Base-by-base conservation (phyloP, 2,797 vertebrate species). In the Yasuhikotakia modesta region DNA sequence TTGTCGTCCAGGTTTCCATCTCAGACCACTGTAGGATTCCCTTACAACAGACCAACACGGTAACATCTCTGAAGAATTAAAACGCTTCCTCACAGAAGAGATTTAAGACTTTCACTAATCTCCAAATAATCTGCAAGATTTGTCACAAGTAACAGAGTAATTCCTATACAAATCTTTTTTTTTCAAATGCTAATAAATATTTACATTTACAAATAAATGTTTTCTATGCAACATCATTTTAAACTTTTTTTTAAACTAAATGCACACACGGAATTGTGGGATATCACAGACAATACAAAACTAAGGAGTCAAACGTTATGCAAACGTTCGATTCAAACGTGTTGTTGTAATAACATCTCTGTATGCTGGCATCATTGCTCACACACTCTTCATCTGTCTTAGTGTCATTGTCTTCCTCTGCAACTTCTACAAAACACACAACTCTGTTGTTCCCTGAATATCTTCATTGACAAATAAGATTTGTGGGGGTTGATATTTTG, bases 51-150 rank as follows among this genome's bases (percentile, higher is more conserved):
- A 79, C 67, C 19, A 50, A 22, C 2, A 72, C 4, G 2, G 80
- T 58, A 82, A 86, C 80, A 72, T 73, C 66, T 57, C 57, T 17
- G 82, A 78, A 83, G 17, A 53, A 64, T 63, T 32, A 60, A 69
- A 35, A 14, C 16, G 22, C 10, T 65, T 43, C 39, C 12, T 66
- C 61, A 12, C 6, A 64, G 32, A 19, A 53, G 57, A 12, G 27
- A 27, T 27, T 27, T 27, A 27, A 27, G 27, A 27, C 27, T 27
- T 27, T 43, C 39, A 2, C 39, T 43, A 43, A 11, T 43, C 27
- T 4, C 27, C 27, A 27, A 27, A 27, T 27, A 10, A 43, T 43
- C 8, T 43, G 39, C 39, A 43, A 43, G 39, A 43, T 43, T 43
- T 43, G 39, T 43, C 11, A n/a, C 7, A 43, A 43, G 39, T 2